Base-by-base conservation (phyloP, 2,888 invertebrate genomes). In the Erebia aethiops region DNA sequence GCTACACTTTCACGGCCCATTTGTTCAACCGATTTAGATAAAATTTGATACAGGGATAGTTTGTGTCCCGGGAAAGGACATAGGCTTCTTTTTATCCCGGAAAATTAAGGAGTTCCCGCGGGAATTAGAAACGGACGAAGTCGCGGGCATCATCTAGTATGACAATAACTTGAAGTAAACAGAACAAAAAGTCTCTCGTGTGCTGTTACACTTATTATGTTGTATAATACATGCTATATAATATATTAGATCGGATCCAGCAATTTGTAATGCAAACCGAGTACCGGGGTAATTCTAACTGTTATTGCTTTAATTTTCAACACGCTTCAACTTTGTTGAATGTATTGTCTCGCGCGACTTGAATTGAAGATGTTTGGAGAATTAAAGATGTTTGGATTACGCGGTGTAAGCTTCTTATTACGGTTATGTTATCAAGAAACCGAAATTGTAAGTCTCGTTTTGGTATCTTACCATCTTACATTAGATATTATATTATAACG, bases 241-340 rank as follows among this genome's bases (percentile, higher is more conserved):
- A 56, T n/a, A 41, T 41, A 43, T 61, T 61, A 66, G 41, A 67
- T 67, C 58, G 67, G 43, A 67, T 57, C 49, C 26, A 49, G 67
- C 67, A 58, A 67, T 67, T 67, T 67, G 67, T 67, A 67, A 67
- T 58, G 58, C 67, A 58, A 67, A 67, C 67, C 56, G 41, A 41
- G 56, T 66, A 21, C 16, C 41, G 43, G 46, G 46, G 56, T 56
- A 66, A 66, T 66, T 66, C 56, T 56, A 66, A 56, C 66, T 66
- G 66, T 66, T 66, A 66, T 66, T 66, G 66, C 66, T 66, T 56
- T 66, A 66, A 66, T 66, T 64, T 66, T 56, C 66, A 66, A 14
- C 54, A 56, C 56, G 54, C 35, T 66, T 66, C 66, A 66, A 66
- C 56, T 56, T 66, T 56, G 56, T 14, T 14, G 18, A 56, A 66